Conservation (phyloP, 2,888 invertebrate species). For the Eubasilissa splendida region DNA sequence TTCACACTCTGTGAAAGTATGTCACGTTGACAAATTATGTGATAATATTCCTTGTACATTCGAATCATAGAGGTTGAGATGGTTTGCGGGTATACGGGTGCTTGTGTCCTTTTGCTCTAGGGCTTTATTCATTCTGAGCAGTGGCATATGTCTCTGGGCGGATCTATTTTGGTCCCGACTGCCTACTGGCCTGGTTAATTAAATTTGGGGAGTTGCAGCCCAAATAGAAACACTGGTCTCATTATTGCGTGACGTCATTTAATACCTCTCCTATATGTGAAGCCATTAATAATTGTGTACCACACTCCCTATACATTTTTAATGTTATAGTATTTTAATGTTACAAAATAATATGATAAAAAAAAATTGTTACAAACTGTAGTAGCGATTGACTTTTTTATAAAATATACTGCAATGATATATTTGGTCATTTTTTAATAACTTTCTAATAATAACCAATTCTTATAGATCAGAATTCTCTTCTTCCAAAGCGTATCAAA, state of each 20-base stretch:
- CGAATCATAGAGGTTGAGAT: neutral
- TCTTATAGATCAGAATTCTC: too few species aligned
- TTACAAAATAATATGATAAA: too few species aligned
- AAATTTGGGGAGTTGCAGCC: slow-evolving; percentile 26
- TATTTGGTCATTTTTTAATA: too few species aligned
- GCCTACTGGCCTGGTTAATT: slow-evolving; percentile 54
- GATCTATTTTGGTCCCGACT: slow-evolving; percentile 42
- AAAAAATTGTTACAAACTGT: too few species aligned
- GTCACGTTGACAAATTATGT: neutral
- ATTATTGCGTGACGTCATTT: slow-evolving; percentile 7
- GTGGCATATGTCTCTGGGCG: neutral
- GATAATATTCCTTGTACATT: neutral
- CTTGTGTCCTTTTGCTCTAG: neutral
- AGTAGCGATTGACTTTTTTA: too few species aligned
- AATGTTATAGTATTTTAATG: neutral
- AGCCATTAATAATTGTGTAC: neutral
- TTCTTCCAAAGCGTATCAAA: too few species aligned
- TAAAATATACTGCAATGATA: too few species aligned
- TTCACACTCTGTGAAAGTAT: neutral
- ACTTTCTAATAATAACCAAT: too few species aligned
- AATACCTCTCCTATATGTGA: neutral
- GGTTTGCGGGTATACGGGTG: neutral
- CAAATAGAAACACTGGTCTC: slow-evolving; percentile 15
- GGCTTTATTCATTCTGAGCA: neutral
- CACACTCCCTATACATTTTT: neutral